Evolutionary conservation across 2,113 vertebrate species (phyloP), one percentile per base, ranked within the genome.

Genomic region (Ammodytes marinus): DNA sequence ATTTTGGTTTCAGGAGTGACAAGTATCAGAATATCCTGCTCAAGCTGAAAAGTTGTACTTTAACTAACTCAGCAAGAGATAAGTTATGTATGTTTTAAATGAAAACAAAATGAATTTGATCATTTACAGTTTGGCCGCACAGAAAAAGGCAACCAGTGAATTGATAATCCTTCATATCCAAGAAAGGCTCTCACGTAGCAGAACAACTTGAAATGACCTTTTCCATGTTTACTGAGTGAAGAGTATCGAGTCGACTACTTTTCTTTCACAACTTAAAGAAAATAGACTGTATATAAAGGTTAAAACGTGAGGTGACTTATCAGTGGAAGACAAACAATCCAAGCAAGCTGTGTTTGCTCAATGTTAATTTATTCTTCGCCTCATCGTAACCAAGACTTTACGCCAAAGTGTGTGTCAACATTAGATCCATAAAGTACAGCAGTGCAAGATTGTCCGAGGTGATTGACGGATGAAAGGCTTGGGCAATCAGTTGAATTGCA

Each of bases 401-500:
- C 35, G 68, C 45, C 59, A 64, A 9, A 46, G 67, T 15, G 8
- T 40, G 37, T 4, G 55, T 49, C 4, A 6, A 3, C 8, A 2
- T 8, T 19, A 27, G 27, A 27, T 27, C 27, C 27, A 27, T 27
- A 27, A 27, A 27, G 27, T 27, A 27, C 27, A 27, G 27, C 27
- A 27, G 27, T 27, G 27, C 27, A 27, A 27, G 27, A 27, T 27
- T 1, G 27, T 27, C 27, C 2, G 27, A 27, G 39, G 27, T 59
- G 54, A 63, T 79, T 46, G 43, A 37, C 65, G 45, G 6, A 5
- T 27, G 27, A 27, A 27, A 27, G 27, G 61, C 70, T 47, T 64
- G 47, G 3, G 15, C 12, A 43, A 71, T 76, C 35, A 17, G 76
- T 77, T 65, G 54, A 42, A 61, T n/a, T 53, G 78, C 57, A 40